Evolutionary conservation across 2,888 invertebrate genomes (phyloP).

Genomic region (Stenichneumon culpator): DNA sequence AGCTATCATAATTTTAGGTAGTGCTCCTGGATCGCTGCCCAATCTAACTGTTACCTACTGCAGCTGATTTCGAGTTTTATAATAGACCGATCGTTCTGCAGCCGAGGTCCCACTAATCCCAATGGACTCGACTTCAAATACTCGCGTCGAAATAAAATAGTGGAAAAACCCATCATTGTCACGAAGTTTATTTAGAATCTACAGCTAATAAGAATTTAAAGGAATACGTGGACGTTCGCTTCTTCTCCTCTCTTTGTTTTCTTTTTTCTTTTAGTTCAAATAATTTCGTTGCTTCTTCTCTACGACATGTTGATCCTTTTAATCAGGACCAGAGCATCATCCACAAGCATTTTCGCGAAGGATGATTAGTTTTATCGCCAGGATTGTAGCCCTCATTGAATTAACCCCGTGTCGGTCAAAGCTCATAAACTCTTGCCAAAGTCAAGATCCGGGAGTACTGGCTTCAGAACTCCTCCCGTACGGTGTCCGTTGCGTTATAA

Average conservation of each 20-base stretch:
- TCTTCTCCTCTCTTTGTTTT: conserved; percentile 11
- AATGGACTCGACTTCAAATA: conserved; percentile 69
- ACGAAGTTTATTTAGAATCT: conserved; percentile 31
- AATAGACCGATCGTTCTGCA: conserved; percentile 72
- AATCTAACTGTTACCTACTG: conserved; percentile 2
- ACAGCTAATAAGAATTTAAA: conserved; percentile 34
- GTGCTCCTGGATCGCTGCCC: too few relatives aligned
- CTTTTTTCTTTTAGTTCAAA: conserved; percentile 18
- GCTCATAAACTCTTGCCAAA: conserved; percentile 85
- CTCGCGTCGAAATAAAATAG: conserved; percentile 71
- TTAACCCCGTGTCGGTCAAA: conserved; percentile 82
- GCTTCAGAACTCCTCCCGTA: conserved; percentile 81
- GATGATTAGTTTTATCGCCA: conserved; percentile 83
- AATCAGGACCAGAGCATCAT: conserved; percentile 78
- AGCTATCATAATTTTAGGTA: too few relatives aligned
- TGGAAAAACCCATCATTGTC: conserved; percentile 38
- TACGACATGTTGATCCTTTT: conserved; percentile 73
- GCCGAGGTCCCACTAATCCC: conserved; percentile 71
- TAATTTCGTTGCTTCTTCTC: conserved; percentile 4
- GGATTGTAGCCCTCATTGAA: conserved; percentile 83
- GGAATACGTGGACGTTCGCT: conserved; percentile 14
- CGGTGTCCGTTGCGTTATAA: conserved; percentile 80
- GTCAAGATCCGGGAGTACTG: conserved; percentile 71
- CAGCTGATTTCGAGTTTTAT: conserved; percentile 76
- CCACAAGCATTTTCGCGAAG: conserved; percentile 59